Percentiles rank a stretch among this genome's conserved stretches.
These are phyloP conservation scores for Palythoa grandiflora DNA, from an alignment of 92 coral and sea anemone species.

Conservation along the genomic window DNA sequence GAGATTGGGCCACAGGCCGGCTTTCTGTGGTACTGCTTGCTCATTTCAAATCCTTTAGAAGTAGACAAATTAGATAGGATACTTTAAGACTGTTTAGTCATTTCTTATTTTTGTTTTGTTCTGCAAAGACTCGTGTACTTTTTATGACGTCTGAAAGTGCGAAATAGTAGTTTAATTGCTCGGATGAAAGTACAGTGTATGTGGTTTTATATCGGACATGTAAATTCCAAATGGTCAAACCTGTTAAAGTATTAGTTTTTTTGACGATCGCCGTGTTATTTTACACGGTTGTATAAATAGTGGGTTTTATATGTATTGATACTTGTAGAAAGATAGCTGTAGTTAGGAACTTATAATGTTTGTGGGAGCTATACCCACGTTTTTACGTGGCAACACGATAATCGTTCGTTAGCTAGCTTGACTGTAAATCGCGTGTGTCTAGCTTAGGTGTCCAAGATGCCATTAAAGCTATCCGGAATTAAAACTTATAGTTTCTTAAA, in stretches of 20 bases:
- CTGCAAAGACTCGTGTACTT: conserved; percentile 24
- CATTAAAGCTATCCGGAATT: conserved; percentile 40
- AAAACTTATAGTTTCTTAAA: conserved; percentile 40
- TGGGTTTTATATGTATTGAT: conserved; percentile 38
- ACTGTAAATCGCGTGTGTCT: conserved; percentile 27
- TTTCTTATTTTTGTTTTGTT: not conserved
- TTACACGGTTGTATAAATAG: conserved; percentile 34
- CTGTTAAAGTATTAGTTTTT: conserved; percentile 40
- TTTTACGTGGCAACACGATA: conserved; percentile 52
- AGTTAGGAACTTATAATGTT: conserved; percentile 39
- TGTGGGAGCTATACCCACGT: conserved; percentile 42
- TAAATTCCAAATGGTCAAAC: conserved; percentile 52
- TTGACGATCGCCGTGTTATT: conserved; percentile 31
- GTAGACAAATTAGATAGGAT: conserved; percentile 9
- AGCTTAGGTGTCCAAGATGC: conserved; percentile 47
- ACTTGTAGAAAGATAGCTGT: conserved; percentile 15
- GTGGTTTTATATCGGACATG: conserved; percentile 46
- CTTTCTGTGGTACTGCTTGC: conserved; percentile 7
- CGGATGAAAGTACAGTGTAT: conserved; percentile 32
- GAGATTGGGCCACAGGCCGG: conserved; percentile 33
- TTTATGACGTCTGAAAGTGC: conserved; percentile 11
- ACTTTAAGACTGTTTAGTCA: not conserved
- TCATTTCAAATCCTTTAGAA: conserved; percentile 24
- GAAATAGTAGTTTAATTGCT: conserved; percentile 33
- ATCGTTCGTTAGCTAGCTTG: conserved; percentile 42